Conservation (phyloP, 2,113 vertebrate species). For the Parotia lawesii region DNA sequence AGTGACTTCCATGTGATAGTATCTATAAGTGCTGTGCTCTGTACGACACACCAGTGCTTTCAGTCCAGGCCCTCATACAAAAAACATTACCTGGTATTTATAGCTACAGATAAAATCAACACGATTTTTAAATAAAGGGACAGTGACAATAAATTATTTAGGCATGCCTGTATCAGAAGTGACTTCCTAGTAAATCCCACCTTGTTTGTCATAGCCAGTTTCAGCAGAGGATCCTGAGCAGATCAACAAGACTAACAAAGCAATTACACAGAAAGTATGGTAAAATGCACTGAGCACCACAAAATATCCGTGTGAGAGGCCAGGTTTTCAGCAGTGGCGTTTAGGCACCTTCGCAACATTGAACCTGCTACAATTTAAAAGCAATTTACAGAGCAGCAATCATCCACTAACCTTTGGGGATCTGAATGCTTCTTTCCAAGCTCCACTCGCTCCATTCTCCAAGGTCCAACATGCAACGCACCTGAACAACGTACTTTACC, state of each 20-base stretch:
- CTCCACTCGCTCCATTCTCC: slow-evolving; percentile 60
- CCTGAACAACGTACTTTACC: not conserved
- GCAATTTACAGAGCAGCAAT: not conserved
- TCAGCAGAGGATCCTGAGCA: not conserved
- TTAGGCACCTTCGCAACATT: not conserved
- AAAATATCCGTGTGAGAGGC: not conserved
- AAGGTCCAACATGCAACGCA: slow-evolving; percentile 24
- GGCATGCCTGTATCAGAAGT: not conserved
- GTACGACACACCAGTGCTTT: not conserved
- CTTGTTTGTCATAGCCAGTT: not conserved
- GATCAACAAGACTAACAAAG: not conserved
- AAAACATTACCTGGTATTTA: not conserved
- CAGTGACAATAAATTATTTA: not conserved
- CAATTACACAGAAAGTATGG: not conserved
- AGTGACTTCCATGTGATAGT: not conserved
- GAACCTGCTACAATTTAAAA: not conserved
- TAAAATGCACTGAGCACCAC: not conserved
- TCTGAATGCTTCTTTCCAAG: not conserved
- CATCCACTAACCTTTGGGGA: not conserved
- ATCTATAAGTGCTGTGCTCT: not conserved
- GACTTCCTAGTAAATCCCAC: not conserved
- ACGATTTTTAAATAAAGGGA: not conserved
- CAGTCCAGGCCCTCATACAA: not conserved
- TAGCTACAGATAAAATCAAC: not conserved
- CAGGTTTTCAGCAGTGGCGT: not conserved